Evolutionary conservation across 2,888 invertebrate species (phyloP), one percentile per base, ranked within the genome.

Genomic region (Nephrotoma appendiculata): DNA sequence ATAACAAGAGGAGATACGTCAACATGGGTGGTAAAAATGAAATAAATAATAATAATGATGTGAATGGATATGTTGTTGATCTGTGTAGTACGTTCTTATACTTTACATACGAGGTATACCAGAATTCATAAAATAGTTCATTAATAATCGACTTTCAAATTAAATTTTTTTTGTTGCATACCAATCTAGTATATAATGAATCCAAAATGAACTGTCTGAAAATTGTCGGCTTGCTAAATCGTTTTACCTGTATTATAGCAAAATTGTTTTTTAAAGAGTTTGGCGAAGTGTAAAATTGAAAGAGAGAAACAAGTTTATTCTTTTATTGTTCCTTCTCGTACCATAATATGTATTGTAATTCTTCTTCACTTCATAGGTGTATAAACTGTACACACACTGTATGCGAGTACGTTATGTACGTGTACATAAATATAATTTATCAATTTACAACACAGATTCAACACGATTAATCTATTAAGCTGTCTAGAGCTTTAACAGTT

Each of bases 11-110:
- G 71, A 87, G 85, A 86, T 86, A 87, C 85, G 85, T 87, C 86
- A 85, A 86, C 87, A 86, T 87, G 86, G 87, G 87, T 87, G 86
- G 86, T 57, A 86, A 87, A 87, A 87, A 86, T 86, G 86, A 87
- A 87, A 83, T 86, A 84, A 42, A 84, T 15, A 42, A 52, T 52
- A 52, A 71, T 71, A 71, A 71, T 71, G 71, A 71, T 71, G 71
- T 71, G 71, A 71, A 71, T 71, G 71, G 71, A 71, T 71, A 31
- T 31, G 19, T 71, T 19, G 71, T 71, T 71, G 71, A 31, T 71
- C 9, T 71, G 71, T 71, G 31, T 71, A 71, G 31, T 71, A 31
- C 71, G 9, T 71, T 71, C 31, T 44, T 31, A n/a, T n/a, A 9
- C 44, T 44, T 11, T 44, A 11, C 44, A 31, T 71, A 31, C 31